Base-by-base conservation (phyloP, 2,113 vertebrate genomes). In the Sitta europaea region DNA sequence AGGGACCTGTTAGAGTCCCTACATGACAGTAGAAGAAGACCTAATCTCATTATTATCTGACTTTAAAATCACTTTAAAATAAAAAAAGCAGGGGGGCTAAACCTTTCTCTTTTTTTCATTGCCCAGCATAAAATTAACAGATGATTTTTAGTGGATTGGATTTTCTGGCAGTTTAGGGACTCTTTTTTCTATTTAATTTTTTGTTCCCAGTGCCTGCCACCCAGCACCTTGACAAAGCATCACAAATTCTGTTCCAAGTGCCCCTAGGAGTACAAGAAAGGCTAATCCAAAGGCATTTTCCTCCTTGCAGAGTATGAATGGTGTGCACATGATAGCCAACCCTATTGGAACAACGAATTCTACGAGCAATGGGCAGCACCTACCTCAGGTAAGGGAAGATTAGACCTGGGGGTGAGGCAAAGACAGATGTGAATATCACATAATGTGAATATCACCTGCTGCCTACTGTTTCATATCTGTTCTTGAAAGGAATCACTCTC, bases 371-470 rank as follows among this genome's bases (percentile, higher is more conserved):
- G 98, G 98, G 78, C 98, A 98, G 83, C 98, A 97, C 50, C 86
- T 98, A 14, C 94, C 98, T 14, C 98, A 99, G 98, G 99, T 99
- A 95, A 97, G 83, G 33, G 50, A 62, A 42, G 7, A 3, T 27
- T 48, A 57, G 25, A 59, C 14, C 23, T 3, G 2, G 6, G 8
- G 16, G 3, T 38, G 47, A 88, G 27, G 33, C 23, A 83, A 94
- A 75, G 9, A 5, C 3, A 83, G 36, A 70, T 0, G 0, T 29
- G 47, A 70, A 27, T 11, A 53, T 33, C 23, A 48, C 9, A n/a
- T n/a, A n/a, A 70, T 0, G 0, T 29, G 47, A 70, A 27, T 11
- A 53, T 33, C 23, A 48, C 9, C 29, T 51, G 17, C n/a, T 92
- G 3, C 31, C 35, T 31, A 20, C 27, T 36, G 3, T 38, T 75